These are phyloP conservation scores for Thalpophila matura DNA, from an alignment of 2,888 invertebrate species.

Conservation along the genomic window DNA sequence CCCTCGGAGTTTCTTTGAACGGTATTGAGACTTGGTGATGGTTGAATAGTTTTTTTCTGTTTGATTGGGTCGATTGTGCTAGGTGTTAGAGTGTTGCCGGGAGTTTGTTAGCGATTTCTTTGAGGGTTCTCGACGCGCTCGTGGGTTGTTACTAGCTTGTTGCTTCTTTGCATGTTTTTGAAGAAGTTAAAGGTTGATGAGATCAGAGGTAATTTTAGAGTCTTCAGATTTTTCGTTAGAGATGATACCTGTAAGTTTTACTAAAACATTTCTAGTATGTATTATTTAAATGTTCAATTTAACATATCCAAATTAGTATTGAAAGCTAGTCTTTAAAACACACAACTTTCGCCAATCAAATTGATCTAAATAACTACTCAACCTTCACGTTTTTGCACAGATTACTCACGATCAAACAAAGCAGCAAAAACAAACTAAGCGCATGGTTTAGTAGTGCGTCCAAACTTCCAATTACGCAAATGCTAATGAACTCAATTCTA, in stretches of 20 bases:
- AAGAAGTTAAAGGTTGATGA: slow-evolving; percentile 54
- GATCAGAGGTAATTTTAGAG: slow-evolving; percentile 36
- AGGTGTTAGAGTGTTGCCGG: slow-evolving; percentile 76
- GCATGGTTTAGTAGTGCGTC: slow-evolving; percentile 50
- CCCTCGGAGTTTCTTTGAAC: slow-evolving; percentile 81
- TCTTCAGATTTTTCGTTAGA: slow-evolving; percentile 7
- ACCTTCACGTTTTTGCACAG: slow-evolving; percentile 53
- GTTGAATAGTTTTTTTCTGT: slow-evolving; percentile 83
- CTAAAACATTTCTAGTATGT: too few species aligned
- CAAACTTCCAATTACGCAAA: slow-evolving; percentile 72
- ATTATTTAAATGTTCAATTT: background rate
- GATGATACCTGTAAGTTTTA: background rate
- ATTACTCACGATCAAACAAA: slow-evolving; percentile 45
- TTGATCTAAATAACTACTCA: slow-evolving; percentile 40
- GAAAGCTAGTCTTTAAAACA: slow-evolving; percentile 13
- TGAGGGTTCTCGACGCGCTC: slow-evolving; percentile 65
- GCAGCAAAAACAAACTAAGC: slow-evolving; percentile 55
- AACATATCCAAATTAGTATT: background rate
- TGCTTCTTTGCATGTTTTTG: slow-evolving; percentile 63
- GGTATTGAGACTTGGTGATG: slow-evolving; percentile 72
- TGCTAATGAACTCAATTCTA: slow-evolving; percentile 76
- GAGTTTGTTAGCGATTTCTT: slow-evolving; percentile 76
- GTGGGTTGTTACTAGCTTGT: slow-evolving; percentile 52
- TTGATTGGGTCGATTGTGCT: slow-evolving; percentile 89
- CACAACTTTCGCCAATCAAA: slow-evolving; percentile 43